Conservation (phyloP, 2,797 vertebrate genomes). For the Buphagus erythrorhynchus region DNA sequence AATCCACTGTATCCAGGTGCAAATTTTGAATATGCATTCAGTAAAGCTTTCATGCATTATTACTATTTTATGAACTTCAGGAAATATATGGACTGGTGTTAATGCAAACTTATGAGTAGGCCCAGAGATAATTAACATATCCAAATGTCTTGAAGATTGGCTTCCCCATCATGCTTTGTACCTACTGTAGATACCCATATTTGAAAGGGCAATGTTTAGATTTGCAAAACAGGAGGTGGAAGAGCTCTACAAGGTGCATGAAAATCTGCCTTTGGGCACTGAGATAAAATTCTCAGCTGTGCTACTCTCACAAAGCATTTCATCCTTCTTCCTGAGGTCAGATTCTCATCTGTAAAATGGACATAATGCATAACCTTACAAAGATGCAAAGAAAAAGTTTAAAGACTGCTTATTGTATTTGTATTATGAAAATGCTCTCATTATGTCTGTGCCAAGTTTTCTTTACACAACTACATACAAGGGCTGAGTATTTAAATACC, state of each 20-base stretch:
- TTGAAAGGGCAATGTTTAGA: not conserved
- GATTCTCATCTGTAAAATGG: not conserved
- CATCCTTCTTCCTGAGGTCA: not conserved
- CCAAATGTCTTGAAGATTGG: not conserved
- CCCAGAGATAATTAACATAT: not conserved
- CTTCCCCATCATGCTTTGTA: not conserved
- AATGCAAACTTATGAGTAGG: not conserved
- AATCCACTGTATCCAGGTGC: constrained; percentile 47
- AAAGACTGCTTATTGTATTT: not conserved
- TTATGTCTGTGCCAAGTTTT: not conserved
- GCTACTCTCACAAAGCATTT: not conserved
- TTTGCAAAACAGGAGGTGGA: not conserved
- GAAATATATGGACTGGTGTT: not conserved
- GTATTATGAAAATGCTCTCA: not conserved
- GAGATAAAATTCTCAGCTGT: not conserved
- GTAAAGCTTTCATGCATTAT: not conserved
- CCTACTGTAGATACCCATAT: not conserved
- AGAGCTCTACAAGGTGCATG: not conserved
- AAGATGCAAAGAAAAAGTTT: not conserved
- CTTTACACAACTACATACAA: not conserved
- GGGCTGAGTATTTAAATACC: not conserved
- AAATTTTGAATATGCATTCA: constrained; percentile 28
- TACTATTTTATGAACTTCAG: not conserved
- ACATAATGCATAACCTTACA: not conserved
- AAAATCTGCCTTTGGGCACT: not conserved